Evolutionary conservation across 1,140 invertebrate genomes (phyloP), one percentile per base, ranked within the genome.

Genomic region (Melitaea cinxia): DNA sequence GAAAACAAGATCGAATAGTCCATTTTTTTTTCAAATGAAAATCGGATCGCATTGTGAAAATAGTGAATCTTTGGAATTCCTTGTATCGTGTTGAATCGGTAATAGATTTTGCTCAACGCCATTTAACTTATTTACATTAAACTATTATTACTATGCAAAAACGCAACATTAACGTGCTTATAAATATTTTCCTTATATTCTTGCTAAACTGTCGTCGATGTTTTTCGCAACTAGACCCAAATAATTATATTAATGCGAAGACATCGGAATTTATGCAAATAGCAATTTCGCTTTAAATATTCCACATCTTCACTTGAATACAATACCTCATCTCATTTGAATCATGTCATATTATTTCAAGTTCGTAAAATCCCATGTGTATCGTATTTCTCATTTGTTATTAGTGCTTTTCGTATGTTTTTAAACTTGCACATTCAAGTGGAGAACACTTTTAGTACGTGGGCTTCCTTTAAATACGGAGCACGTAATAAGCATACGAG

Each of bases 181-280:
- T 54, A 54, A 54, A 54, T 35, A 54, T 54, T 54, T 35, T 35
- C 30, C 21, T 35, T 37, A 14, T 17, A 42, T 14, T 12, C 17
- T 54, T 54, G 52, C 52, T 30, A 54, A 37, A 54, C 19, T 37
- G 52, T 15, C 37, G 15, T 33, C 21, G 30, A 30, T 15, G 52
- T 37, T 10, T 54, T 6, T 33, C 52, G 15, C 12, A 54, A 21
- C 26, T 54, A 35, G 37, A 54, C 37, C 52, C 52, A 54, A 35
- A 54, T 35, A 37, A 37, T 54, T 54, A 54, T 54, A 30, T 37
- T 37, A 54, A 54, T 54, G 30, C 9, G 28, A 35, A 33, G n/a
- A 21, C 37, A 35, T 37, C 30, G 7, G 33, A 54, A 54, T 54
- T 54, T 54, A 54, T 54, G 30, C 4, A 54, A 37, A 54, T 35